Base-by-base conservation (phyloP, 2,888 invertebrate genomes). In the Bombyx huttoni region DNA sequence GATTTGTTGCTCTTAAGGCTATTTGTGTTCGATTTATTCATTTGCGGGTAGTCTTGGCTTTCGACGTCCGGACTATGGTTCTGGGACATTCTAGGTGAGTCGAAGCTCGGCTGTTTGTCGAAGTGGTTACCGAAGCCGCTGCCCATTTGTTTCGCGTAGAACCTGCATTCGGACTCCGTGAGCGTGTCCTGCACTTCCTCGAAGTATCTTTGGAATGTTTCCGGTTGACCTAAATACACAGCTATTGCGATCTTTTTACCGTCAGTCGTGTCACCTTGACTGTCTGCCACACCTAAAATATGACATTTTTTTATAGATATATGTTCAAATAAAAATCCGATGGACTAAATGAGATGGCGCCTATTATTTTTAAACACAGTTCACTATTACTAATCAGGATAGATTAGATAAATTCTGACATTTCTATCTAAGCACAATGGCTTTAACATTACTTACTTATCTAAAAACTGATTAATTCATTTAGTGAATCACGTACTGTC, bases 191-290 rank as follows among this genome's bases (percentile, higher is more conserved):
- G 89, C 52, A 91, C 89, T 69, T 92, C 91, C 72, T 92, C 92
- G 61, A 91, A 90, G 73, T 92, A 93, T 81, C 92, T 91, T 67
- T 85, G 85, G 83, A 94, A 94, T 67, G 92, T 92, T 67, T 95
- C 94, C 13, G 94, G 94, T 67, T 94, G 94, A 12, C 97, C 97
- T 56, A 97, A 88, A 70, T 95, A 96, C 49, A 97, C 96, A 3
- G 95, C 94, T 56, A 98, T 94, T 47, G 94, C 93, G 59, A 97
- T 94, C 69, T 94, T 91, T 81, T 96, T 96, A 51, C 97, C 96
- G 63, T 96, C 96, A 0, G 93, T 92, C 52, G 93, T 92, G 64
- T 93, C 91, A 24, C 91, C 89, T 65, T 91, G 84, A 61, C 91
- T 91, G 61, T 91, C 91, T 0, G 89, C 89, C 34, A 89, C 87